These are phyloP conservation scores for Stomatorhinus walkeri DNA, from an alignment of 2,797 vertebrate species.

Conservation along the genomic window DNA sequence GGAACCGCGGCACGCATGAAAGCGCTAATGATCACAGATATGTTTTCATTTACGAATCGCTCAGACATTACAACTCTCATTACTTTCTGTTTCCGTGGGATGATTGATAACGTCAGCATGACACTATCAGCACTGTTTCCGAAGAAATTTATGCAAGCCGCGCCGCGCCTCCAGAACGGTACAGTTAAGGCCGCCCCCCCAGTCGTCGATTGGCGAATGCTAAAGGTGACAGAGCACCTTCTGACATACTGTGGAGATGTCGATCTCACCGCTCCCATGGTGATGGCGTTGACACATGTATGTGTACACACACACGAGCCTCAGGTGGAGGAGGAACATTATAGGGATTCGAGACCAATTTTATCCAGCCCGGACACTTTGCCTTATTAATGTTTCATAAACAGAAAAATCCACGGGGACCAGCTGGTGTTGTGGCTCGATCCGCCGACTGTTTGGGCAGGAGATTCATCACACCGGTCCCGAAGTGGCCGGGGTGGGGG, in stretches of 20 bases:
- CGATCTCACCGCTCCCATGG: neutral
- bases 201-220: neutral
- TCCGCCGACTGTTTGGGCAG: neutral
- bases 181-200: neutral
- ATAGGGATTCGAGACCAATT: neutral
- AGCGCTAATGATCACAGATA: neutral
- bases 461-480: neutral
- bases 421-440: neutral
- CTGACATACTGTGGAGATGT: neutral
- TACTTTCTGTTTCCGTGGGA: neutral
- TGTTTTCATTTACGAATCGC: neutral
- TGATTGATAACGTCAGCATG: neutral
- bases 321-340: neutral
- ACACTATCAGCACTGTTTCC: neutral
- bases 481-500: no score
- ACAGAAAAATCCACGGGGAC: neutral
- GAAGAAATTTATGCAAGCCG: neutral
- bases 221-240: neutral
- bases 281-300: neutral
- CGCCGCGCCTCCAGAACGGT: neutral
- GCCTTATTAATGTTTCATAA: neutral
- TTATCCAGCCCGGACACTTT: neutral
- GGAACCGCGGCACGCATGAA: neutral
- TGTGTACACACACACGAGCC: no score
- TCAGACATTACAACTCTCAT: neutral